These are phyloP conservation scores for Karalla daura DNA, from an alignment of 2,797 vertebrate genomes.

Conservation along the genomic window DNA sequence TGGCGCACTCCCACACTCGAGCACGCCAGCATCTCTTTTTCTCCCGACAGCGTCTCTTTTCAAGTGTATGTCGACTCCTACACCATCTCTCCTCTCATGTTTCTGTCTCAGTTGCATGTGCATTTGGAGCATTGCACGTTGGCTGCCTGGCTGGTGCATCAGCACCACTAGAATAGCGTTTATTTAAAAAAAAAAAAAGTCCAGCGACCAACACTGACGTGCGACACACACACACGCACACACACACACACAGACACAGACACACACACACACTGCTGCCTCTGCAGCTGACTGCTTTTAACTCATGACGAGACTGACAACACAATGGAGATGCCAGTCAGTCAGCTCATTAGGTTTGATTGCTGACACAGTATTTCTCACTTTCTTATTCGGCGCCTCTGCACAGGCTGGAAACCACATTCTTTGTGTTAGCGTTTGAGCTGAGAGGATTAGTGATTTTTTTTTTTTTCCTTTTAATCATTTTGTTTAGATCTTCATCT, in stretches of 20 bases:
- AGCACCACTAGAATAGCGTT: slow-evolving; percentile 27
- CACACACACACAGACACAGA: not conserved
- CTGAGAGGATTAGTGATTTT: slow-evolving; percentile 52
- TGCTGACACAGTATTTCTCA: slow-evolving; percentile 51
- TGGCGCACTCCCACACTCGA: slow-evolving; percentile 2
- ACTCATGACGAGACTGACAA: slow-evolving; percentile 53
- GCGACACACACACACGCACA: no score
- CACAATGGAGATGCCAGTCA: slow-evolving; percentile 53
- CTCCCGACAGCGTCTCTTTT: not conserved
- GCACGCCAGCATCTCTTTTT: not conserved
- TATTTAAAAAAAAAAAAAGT: not conserved
- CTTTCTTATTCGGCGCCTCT: slow-evolving; percentile 18
- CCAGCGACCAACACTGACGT: slow-evolving; percentile 9
- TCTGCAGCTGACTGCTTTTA: slow-evolving; percentile 36
- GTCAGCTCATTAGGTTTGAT: slow-evolving; percentile 65
- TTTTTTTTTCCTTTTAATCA: no score
- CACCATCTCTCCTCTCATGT: slow-evolving; percentile 11
- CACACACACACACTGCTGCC: slow-evolving; percentile 15
- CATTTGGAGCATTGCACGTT: not conserved
- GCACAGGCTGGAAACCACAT: slow-evolving; percentile 18
- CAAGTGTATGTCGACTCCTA: not conserved
- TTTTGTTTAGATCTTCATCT: slow-evolving; percentile 52
- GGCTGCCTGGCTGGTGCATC: slow-evolving; percentile 36
- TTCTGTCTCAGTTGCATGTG: slow-evolving; percentile 2
- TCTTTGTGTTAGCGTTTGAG: slow-evolving; percentile 19